Evolutionary conservation across 1,140 invertebrate genomes (phyloP).

Genomic region (Dendroctonus ponderosae): DNA sequence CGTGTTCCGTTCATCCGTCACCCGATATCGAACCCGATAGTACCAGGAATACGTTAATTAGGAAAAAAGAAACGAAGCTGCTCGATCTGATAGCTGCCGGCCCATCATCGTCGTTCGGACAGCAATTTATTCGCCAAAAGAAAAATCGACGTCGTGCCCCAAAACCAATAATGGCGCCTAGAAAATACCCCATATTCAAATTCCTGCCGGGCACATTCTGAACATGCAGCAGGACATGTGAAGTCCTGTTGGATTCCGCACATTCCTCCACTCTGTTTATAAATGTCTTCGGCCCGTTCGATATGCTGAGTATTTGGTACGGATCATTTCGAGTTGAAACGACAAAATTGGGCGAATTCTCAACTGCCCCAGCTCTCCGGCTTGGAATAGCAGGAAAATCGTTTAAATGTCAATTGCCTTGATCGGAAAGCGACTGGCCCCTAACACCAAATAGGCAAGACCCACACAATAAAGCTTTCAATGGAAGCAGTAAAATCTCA

Average conservation of each 20-base stretch:
- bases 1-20: constrained; percentile 34
- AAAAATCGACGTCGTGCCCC: background rate
- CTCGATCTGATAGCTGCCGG: constrained; percentile 11
- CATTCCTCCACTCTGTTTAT: constrained; percentile 28
- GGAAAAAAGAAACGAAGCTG: constrained; percentile 23
- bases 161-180: constrained; percentile 11
- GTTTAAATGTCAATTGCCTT: no score
- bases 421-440: background rate
- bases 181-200: constrained; percentile 32
- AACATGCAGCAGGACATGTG: constrained; percentile 34
- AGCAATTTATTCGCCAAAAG: background rate
- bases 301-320: constrained; percentile 18
- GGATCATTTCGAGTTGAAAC: constrained; percentile 4
- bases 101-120: background rate
- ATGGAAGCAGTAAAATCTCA: constrained; percentile 14
- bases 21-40: constrained; percentile 30
- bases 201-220: constrained; percentile 21
- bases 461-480: constrained; percentile 17
- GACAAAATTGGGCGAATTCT: background rate
- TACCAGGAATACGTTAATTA: constrained; percentile 34
- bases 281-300: constrained; percentile 20
- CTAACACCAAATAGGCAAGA: constrained; percentile 20
- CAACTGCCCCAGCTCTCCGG: no score
- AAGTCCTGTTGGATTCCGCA: constrained; percentile 30
- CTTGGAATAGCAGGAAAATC: no score